A percentile compares a stretch with the other conserved stretches of the same genome.
Conservation (phyloP, 2,113 vertebrate genomes). For the Uria aalge region DNA sequence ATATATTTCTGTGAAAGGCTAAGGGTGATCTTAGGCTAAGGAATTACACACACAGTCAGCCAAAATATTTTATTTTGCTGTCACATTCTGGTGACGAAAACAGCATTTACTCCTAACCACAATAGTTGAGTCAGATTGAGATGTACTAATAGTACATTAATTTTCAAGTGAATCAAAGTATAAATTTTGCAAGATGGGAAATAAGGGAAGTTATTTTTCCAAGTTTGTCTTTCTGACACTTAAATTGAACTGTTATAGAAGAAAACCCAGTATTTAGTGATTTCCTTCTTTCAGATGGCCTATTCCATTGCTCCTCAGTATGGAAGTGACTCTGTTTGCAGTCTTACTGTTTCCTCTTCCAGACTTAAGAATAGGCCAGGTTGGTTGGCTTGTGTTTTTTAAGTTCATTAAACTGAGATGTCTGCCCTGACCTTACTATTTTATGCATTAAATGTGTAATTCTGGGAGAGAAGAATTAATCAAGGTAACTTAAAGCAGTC, state of each 20-base stretch:
- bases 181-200: background rate
- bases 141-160: background rate
- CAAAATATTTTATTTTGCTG: background rate
- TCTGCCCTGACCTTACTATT: background rate
- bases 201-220: background rate
- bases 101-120: background rate
- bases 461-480: background rate
- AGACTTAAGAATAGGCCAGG: background rate
- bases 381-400: background rate
- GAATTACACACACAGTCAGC: background rate
- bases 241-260: background rate
- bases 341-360: background rate
- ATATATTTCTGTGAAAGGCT: background rate
- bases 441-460: background rate
- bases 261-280: background rate
- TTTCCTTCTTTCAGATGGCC: background rate
- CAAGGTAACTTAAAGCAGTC: background rate
- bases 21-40: background rate
- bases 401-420: background rate
- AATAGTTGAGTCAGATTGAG: background rate
- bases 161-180: background rate
- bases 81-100: background rate
- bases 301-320: background rate
- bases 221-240: background rate
- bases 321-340: background rate